Evolutionary conservation across 2,888 invertebrate genomes (phyloP), one percentile per base, ranked within the genome.

Genomic region (Ormyrus labotus): DNA sequence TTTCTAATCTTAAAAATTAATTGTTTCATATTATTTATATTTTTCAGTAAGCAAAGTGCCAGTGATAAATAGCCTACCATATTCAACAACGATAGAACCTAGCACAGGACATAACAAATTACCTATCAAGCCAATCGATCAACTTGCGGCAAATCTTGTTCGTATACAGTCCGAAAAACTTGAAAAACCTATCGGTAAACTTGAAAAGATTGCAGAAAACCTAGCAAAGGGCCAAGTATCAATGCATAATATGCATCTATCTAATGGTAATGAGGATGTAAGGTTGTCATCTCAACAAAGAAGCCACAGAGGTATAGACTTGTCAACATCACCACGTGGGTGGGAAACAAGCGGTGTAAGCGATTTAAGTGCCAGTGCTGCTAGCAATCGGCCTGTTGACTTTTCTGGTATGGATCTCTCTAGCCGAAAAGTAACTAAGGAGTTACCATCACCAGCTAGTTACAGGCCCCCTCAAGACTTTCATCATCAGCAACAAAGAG

Each of bases 171-270:
- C 89, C 0, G 90, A 90, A 67, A 90, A 90, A 75, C 79, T 88
- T 6, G 88, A 88, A 11, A 89, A 88, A 6, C 86, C 87, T 2
- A 83, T 80, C 0, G 83, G 84, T 13, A 81, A 81, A 3, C 80
- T 90, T 19, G 91, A 91, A n/a, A 90, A 90, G 71, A 91, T 91
- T 50, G 91, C 90, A 0, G 89, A 90, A 72, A 90, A 89, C 74
- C 79, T 91, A 53, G 90, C 91, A 0, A 89, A 90, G 53, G 87
- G 88, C 19, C 86, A 87, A 58, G 84, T 84, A 0, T 71, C 85
- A 34, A 84, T 67, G 11, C 74, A 71, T 11, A 84, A 72, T 69
- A 63, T 70, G 48, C 34, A 72, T 6, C 64, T 81, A 34, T 65
- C 80, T 0, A 84, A 82, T 50, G 82, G 82, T 6, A 80, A 85